Base-by-base conservation (phyloP, 2,113 vertebrate species). In the Zosterops hypoxanthus region DNA sequence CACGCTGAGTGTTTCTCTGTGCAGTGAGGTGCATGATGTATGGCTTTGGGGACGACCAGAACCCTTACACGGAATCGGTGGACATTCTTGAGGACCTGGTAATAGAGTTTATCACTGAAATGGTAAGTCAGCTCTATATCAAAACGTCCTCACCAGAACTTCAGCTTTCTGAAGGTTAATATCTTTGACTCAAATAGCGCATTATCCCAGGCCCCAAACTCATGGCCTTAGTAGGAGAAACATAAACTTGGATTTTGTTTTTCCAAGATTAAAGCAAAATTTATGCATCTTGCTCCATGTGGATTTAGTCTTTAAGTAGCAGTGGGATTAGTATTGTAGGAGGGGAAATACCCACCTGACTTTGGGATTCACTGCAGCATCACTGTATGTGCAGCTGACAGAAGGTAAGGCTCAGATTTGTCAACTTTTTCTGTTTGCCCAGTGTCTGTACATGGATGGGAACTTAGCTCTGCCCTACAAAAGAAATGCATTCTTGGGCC, bases 21-120 rank as follows among this genome's bases (percentile, higher is more conserved):
- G 50, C 96, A 98, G 98, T 99, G 33, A 98, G 99, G 9, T 99
- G 99, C 87, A 99, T 99, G 99, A 99, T 99, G 99, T 99, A 99
- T 93, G 99, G 99, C 11, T 99, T 99, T 5, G 99, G 99, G 21
- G 99, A 99, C 63, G 99, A 99, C 96, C 99, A 99, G 98, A 99
- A 99, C 95, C 99, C 99, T 47, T 99, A 99, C 72, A 99, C 99
- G 10, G 99, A 99, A 79, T 99, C 99, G 0, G 99, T 99, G 93
- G 99, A 99, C 88, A 99, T 99, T 75, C 98, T 99, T 72, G 99
- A 99, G 97, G 99, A 99, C 75, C 98, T 99, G 73, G 99, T 99
- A 55, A 99, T 99, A 92, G 99, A 99, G 93, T 99, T 99, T 85
- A 98, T 99, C 97, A 99, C 99, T 36, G 99, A 99, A 95, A 99